Percentiles rank a stretch among this genome's conserved stretches.
Conservation (phyloP, 2,797 vertebrate species). For the Acropternis orthonyx region DNA sequence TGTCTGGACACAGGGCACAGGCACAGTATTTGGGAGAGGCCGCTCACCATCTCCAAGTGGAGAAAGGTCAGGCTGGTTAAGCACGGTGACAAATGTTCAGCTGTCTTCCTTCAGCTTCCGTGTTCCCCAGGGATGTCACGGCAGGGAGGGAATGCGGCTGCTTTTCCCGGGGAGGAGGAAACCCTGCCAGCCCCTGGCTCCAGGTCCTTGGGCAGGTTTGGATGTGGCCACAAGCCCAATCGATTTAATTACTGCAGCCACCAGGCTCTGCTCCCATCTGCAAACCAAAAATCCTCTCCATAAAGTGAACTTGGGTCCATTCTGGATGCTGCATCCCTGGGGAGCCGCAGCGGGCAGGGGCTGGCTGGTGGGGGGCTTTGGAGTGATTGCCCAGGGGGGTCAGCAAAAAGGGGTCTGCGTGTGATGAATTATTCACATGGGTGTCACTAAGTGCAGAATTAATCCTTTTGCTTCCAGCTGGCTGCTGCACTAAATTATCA, state of each 20-base stretch:
- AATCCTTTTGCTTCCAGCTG: conserved; percentile 90
- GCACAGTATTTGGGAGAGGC: neutral
- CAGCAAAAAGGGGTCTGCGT: conserved; percentile 49
- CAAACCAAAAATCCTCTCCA: neutral
- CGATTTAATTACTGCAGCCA: neutral
- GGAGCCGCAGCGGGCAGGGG: neutral
- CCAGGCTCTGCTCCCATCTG: neutral
- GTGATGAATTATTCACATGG: conserved; percentile 82
- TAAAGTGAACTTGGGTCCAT: neutral
- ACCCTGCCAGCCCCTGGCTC: neutral
- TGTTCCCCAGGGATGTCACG: neutral
- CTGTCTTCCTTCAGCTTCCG: neutral
- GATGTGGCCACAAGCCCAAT: accelerated
- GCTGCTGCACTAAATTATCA: conserved; percentile 86
- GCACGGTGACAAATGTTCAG: neutral
- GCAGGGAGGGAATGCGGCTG: neutral
- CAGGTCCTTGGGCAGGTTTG: neutral
- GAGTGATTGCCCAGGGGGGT: conserved; percentile 65
- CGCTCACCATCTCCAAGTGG: accelerated
- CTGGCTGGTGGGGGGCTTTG: conserved; percentile 53
- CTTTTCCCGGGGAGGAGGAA: neutral
- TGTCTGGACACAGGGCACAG: neutral
- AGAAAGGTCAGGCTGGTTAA: neutral
- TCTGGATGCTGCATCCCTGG: neutral
- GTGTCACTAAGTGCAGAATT: conserved; percentile 86